Conservation (phyloP, 2,888 invertebrate genomes). For the Brachypalpus laphriformis region DNA sequence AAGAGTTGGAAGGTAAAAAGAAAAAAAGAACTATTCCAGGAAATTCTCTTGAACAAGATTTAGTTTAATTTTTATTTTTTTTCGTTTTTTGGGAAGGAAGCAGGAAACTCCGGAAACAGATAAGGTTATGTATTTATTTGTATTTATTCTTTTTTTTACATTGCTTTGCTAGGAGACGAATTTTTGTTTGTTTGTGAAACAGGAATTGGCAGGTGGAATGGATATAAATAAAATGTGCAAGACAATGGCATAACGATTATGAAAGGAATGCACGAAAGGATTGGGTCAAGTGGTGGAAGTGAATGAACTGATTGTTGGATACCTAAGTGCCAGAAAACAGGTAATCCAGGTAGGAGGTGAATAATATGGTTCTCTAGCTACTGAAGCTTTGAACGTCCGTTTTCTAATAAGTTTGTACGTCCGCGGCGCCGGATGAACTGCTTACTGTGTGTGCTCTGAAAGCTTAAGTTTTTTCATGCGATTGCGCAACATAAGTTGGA, state of each 20-base stretch:
- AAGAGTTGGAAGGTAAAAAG: constrained; percentile 31
- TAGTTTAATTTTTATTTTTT: constrained; percentile 28
- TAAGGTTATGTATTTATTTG: constrained; percentile 60
- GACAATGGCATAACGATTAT: constrained; percentile 44
- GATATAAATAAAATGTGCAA: constrained; percentile 43
- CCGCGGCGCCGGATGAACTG: no score
- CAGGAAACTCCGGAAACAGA: constrained; percentile 68
- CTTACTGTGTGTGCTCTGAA: no score
- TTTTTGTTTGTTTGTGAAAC: constrained; percentile 56
- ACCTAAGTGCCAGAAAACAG: no score
- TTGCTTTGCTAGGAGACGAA: constrained; percentile 23
- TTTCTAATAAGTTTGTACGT: no score
- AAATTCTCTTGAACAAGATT: constrained; percentile 56
- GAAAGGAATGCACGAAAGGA: constrained; percentile 3
- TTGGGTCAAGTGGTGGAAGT: not conserved
- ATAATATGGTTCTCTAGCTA: no score
- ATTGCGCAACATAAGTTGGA: no score
- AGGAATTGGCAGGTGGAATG: constrained; percentile 58
- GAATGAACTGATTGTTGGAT: not conserved
- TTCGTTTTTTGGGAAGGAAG: constrained; percentile 1
- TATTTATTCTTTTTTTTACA: constrained; percentile 14
- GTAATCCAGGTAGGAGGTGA: no score
- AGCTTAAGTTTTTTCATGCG: no score
- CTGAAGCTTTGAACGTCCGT: no score
- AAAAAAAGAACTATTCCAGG: constrained; percentile 39